These are phyloP conservation scores for Amphipyra tragopoginis DNA, from an alignment of 2,888 invertebrate genomes.

Conservation along the genomic window DNA sequence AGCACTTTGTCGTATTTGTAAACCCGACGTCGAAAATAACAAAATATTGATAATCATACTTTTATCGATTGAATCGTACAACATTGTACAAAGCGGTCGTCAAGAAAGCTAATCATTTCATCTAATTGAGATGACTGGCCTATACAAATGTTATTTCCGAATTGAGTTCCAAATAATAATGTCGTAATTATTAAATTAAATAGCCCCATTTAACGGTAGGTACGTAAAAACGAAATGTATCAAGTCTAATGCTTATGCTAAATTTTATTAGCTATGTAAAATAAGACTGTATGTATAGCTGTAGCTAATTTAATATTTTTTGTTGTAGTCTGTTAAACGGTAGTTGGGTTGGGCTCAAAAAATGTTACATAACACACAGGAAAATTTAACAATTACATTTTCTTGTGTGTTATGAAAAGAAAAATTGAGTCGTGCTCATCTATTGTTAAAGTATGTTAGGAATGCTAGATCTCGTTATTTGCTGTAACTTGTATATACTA, in stretches of 20 bases:
- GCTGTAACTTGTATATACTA: slow-evolving; percentile 67
- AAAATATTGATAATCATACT: neutral
- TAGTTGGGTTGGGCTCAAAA: slow-evolving; percentile 16
- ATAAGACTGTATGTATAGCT: slow-evolving; percentile 83
- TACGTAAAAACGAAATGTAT: slow-evolving; percentile 52
- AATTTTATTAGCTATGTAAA: slow-evolving; percentile 74
- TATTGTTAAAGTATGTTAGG: slow-evolving; percentile 77
- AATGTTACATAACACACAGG: too few relatives aligned
- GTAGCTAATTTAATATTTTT: slow-evolving; percentile 63
- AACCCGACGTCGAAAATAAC: neutral
- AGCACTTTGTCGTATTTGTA: neutral
- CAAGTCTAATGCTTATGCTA: slow-evolving; percentile 60
- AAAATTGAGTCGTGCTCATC: neutral
- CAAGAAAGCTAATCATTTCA: too few relatives aligned
- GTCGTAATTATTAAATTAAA: slow-evolving; percentile 11
- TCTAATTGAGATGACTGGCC: neutral
- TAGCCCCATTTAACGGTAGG: slow-evolving; percentile 3
- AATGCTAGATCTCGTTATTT: slow-evolving; percentile 87
- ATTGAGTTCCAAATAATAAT: neutral
- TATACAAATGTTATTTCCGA: neutral
- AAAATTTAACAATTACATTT: too few relatives aligned
- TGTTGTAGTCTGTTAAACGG: slow-evolving; percentile 69
- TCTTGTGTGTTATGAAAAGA: too few relatives aligned
- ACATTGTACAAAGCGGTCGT: too few relatives aligned
- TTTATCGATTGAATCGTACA: too few relatives aligned